Evolutionary conservation across 2,113 vertebrate genomes (phyloP).

Genomic region (Hassar affinis): DNA sequence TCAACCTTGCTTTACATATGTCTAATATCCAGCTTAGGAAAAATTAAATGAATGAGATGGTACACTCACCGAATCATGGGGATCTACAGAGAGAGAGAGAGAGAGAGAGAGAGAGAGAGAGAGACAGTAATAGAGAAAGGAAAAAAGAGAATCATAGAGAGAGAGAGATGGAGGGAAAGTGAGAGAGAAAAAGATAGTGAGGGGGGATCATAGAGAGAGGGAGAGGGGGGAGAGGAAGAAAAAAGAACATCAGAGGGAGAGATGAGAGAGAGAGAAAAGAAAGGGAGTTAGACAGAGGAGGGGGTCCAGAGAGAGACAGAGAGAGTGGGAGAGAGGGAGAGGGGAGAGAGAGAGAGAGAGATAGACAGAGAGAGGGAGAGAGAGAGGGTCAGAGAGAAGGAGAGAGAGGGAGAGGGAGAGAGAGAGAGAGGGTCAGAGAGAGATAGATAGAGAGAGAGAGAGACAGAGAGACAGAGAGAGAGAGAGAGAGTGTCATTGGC

Average conservation of each 20-base stretch:
- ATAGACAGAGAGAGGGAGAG: constrained; percentile 12
- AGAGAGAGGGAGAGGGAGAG: constrained; percentile 15
- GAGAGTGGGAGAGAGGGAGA: not conserved
- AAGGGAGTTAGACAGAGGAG: constrained; percentile 16
- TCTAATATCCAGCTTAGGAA: not conserved
- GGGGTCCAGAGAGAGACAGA: not conserved
- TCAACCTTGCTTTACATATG: not conserved
- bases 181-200: constrained; percentile 16
- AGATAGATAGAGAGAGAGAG: constrained; percentile 1
- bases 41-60: not conserved
- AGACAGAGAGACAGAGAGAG: constrained; percentile 1
- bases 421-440: constrained; percentile 6
- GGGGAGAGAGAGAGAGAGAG: constrained; percentile 30
- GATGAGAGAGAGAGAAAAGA: constrained; percentile 19
- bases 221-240: constrained; percentile 10
- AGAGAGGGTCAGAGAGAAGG: constrained; percentile 13
- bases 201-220: not conserved
- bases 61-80: constrained; percentile 60
- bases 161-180: constrained; percentile 12
- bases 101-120: constrained; percentile 23
- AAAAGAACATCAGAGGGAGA: not conserved
- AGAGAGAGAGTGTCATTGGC: constrained; percentile 34
- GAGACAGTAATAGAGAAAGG: not conserved
- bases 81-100: constrained; percentile 50
- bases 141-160: no score